A percentile compares a stretch with the other conserved stretches of the same genome.
Conservation (phyloP, 2,797 vertebrate genomes). For the Xenops minutus region DNA sequence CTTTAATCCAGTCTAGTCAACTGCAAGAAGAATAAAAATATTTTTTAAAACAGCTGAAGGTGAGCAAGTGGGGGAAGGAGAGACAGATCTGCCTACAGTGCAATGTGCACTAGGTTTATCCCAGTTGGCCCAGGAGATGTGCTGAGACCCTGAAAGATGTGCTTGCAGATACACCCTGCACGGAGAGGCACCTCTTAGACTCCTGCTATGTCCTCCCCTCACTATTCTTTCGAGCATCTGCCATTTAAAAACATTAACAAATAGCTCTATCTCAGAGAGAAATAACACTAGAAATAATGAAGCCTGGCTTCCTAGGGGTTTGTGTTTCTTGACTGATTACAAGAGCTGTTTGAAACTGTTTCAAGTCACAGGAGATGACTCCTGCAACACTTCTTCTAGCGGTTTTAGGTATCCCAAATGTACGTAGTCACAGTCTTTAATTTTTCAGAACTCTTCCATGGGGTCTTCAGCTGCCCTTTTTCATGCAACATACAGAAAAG, state of each 20-base stretch:
- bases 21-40: not conserved
- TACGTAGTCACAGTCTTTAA: not conserved
- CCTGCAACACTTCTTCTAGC: not conserved
- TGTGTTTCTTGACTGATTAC: constrained; percentile 41
- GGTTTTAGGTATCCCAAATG: not conserved
- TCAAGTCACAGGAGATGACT: not conserved
- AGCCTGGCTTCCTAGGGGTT: constrained; percentile 13
- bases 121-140: not conserved
- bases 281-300: constrained; percentile 48
- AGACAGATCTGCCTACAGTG: not conserved
- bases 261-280: not conserved
- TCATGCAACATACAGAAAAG: not conserved
- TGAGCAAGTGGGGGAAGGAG: not conserved
- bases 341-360: not conserved
- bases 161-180: fast-evolving
- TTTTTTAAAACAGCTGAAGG: not conserved
- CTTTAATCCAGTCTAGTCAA: constrained; percentile 12
- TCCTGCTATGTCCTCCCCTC: not conserved
- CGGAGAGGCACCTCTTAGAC: not conserved
- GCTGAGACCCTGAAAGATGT: not conserved
- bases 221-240: not conserved
- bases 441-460: not conserved
- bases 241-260: constrained; percentile 11
- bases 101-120: not conserved
- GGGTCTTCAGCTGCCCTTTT: not conserved